Conservation (phyloP, 2,888 invertebrate species). For the Drosophila helvetica region DNA sequence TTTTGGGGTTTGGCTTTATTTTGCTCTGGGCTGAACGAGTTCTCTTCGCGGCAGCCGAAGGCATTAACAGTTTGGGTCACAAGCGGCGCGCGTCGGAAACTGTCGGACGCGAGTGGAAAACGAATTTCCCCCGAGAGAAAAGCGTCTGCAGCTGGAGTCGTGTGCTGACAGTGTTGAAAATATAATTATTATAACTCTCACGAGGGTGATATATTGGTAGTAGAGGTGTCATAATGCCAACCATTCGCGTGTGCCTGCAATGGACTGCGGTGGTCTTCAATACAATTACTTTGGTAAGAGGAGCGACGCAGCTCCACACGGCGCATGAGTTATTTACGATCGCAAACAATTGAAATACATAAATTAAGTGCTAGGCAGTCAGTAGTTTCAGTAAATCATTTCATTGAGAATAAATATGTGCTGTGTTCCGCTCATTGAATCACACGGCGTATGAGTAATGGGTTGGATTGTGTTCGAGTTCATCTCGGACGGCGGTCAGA, state of each 20-base stretch:
- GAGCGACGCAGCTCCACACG: neutral
- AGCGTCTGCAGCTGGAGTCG: slow-evolving; percentile 28
- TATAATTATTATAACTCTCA: slow-evolving; percentile 4
- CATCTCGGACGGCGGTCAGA: slow-evolving; percentile 16
- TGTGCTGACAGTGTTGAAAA: slow-evolving; percentile 4
- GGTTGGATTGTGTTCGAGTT: neutral
- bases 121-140: slow-evolving; percentile 14
- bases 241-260: slow-evolving; percentile 75
- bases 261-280: slow-evolving; percentile 77
- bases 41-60: slow-evolving; percentile 34
- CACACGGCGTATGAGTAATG: slow-evolving; percentile 60
- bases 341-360: neutral
- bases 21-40: slow-evolving; percentile 34
- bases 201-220: slow-evolving; percentile 6
- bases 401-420: slow-evolving; percentile 4
- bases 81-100: slow-evolving; percentile 53
- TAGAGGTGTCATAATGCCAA: slow-evolving; percentile 57
- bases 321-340: slow-evolving; percentile 9
- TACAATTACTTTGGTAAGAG: slow-evolving; percentile 76
- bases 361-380: slow-evolving; percentile 3
- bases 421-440: slow-evolving; percentile 28
- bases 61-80: slow-evolving; percentile 68
- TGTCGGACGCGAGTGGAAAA: slow-evolving; percentile 27
- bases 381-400: slow-evolving; percentile 8
- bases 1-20: slow-evolving; percentile 45